Evolutionary conservation across 2,888 invertebrate species (phyloP).

Genomic region (Dione vanillae): DNA sequence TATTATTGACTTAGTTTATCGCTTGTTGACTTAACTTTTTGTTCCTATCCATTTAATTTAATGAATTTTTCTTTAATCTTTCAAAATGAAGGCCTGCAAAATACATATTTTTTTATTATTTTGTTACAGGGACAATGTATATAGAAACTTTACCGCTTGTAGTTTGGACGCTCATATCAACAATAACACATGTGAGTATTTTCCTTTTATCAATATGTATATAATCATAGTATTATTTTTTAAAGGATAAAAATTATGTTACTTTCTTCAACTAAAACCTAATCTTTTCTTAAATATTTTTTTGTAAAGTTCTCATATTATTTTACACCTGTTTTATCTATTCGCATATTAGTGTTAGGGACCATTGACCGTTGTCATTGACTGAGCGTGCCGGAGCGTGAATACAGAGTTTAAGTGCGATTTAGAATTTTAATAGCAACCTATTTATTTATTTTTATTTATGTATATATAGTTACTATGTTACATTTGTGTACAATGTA

Average conservation of each 20-base stretch:
- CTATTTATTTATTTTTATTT: constrained; percentile 7
- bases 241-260: too few species aligned
- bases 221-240: too few species aligned
- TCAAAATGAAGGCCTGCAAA: too few species aligned
- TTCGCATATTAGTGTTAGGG: constrained; percentile 37
- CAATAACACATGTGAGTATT: constrained; percentile 91
- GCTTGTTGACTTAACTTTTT: background rate
- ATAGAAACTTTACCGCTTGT: constrained; percentile 96
- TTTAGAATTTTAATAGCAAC: constrained; percentile 10
- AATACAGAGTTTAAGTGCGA: constrained; percentile 20
- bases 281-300: background rate
- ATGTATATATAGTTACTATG: background rate
- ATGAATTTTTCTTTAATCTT: too few species aligned
- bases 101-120: constrained; percentile 43
- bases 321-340: constrained; percentile 28
- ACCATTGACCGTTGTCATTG: constrained; percentile 40
- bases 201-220: constrained; percentile 27
- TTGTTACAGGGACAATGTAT: constrained; percentile 93
- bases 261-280: too few species aligned
- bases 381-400: constrained; percentile 27
- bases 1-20: background rate
- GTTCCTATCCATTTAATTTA: background rate
- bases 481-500: background rate
- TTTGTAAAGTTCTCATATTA: constrained; percentile 2
- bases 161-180: constrained; percentile 94